phyloP scores from a whole-genome alignment of 2,113 vertebrate genomes.

The Platichthys flesus region DNA sequence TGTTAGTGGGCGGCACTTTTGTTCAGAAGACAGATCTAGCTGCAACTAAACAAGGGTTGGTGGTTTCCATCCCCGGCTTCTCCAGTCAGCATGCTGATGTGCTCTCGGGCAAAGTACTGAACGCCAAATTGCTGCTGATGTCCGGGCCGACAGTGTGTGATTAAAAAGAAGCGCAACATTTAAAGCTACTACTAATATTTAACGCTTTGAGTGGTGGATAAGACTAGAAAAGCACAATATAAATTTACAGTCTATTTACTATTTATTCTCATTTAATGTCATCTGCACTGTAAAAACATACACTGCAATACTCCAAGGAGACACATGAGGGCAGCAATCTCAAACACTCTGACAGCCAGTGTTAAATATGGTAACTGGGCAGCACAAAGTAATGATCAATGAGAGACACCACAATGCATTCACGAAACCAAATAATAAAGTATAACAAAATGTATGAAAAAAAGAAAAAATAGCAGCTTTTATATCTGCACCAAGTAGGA shows the following conservation, averaged over 20 bases:
- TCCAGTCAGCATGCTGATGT: too few species aligned
- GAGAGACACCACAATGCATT: too few species aligned
- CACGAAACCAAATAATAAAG: not conserved
- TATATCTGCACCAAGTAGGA: too few species aligned
- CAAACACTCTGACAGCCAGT: conserved; percentile 12
- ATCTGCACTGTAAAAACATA: not conserved
- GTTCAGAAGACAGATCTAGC: too few species aligned
- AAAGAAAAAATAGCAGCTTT: not conserved
- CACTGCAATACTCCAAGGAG: conserved; percentile 7
- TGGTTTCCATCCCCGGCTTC: too few species aligned
- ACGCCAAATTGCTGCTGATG: too few species aligned
- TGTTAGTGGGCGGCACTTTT: not conserved
- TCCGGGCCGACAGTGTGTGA: too few species aligned
- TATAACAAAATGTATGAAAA: too few species aligned
- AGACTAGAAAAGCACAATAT: not conserved
- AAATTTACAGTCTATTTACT: not conserved
- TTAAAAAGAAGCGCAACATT: too few species aligned
- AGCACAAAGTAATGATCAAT: not conserved
- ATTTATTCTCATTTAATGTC: not conserved
- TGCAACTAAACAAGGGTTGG: too few species aligned
- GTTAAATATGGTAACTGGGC: not conserved
- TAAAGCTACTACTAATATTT: too few species aligned
- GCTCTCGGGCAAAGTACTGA: too few species aligned
- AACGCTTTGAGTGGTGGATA: not conserved
- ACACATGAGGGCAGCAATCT: conserved; percentile 70